Conservation (phyloP, 1,140 invertebrate species). For the Monochamus saltuarius region DNA sequence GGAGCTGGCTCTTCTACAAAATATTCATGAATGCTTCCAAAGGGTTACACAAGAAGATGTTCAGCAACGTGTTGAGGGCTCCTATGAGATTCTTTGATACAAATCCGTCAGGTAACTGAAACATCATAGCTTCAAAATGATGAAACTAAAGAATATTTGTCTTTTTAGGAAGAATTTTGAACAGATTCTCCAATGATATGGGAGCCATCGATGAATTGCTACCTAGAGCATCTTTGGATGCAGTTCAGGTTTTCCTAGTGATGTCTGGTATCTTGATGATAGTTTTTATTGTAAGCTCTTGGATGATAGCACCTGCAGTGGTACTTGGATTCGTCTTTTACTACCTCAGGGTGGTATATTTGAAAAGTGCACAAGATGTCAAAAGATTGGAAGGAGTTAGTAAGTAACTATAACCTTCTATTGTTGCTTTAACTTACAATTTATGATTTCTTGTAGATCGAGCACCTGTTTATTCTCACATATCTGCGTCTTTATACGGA, state of each 20-base stretch:
- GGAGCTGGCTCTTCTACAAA: constrained; percentile 72
- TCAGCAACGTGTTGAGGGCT: constrained; percentile 69
- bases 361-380: constrained; percentile 80
- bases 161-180: constrained; percentile 62
- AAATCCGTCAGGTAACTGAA: constrained; percentile 54
- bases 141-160: constrained; percentile 14
- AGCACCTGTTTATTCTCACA: constrained; percentile 76
- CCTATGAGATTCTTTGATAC: constrained; percentile 64
- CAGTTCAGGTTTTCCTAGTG: constrained; percentile 67
- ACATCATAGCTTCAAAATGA: constrained; percentile 50
- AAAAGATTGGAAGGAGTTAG: constrained; percentile 79
- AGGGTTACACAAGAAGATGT: constrained; percentile 81
- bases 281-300: constrained; percentile 71
- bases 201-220: constrained; percentile 83
- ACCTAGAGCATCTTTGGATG: constrained; percentile 77
- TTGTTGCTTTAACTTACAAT: neutral
- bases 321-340: constrained; percentile 71
- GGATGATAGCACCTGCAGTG: constrained; percentile 69
- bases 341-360: constrained; percentile 73
- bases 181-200: constrained; percentile 77
- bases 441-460: constrained; percentile 53
- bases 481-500: constrained; percentile 71
- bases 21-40: constrained; percentile 78
- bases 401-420: neutral
- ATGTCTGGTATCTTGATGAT: constrained; percentile 56